phyloP scores from a whole-genome alignment of 2,113 vertebrate genomes.

The Crotalus tigris region DNA sequence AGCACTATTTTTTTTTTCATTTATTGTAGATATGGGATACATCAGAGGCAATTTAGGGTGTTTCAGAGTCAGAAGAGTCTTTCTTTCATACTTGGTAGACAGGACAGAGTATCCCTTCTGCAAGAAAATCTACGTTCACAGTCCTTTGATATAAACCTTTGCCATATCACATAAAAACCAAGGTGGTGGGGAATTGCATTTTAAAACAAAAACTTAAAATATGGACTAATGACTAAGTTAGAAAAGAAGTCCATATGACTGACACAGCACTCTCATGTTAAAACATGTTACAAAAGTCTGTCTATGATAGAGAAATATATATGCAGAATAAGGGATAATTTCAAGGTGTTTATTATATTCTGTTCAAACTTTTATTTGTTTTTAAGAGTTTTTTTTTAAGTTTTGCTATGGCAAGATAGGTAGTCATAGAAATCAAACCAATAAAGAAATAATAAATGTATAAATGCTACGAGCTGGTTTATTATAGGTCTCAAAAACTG shows the following conservation, averaged over 20 bases:
- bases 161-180: not conserved
- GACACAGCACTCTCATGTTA: too few relatives aligned
- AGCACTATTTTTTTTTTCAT: not conserved
- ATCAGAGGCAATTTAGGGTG: not conserved
- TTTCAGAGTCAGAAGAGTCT: not conserved
- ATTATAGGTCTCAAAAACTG: not conserved
- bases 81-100: not conserved
- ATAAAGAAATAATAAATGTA: not conserved
- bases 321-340: not conserved
- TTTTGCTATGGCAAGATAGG: not conserved
- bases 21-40: not conserved
- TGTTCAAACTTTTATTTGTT: not conserved
- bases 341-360: not conserved
- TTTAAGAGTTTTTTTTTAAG: not conserved
- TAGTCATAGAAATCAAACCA: not conserved
- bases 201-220: not conserved
- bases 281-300: too few relatives aligned
- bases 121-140: not conserved
- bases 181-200: not conserved
- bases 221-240: not conserved
- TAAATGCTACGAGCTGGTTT: not conserved
- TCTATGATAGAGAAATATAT: not conserved
- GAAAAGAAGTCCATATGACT: not conserved
- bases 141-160: not conserved
- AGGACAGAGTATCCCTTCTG: not conserved